Conservation (phyloP, 2,888 invertebrate genomes). For the Parochlus steinenii region DNA sequence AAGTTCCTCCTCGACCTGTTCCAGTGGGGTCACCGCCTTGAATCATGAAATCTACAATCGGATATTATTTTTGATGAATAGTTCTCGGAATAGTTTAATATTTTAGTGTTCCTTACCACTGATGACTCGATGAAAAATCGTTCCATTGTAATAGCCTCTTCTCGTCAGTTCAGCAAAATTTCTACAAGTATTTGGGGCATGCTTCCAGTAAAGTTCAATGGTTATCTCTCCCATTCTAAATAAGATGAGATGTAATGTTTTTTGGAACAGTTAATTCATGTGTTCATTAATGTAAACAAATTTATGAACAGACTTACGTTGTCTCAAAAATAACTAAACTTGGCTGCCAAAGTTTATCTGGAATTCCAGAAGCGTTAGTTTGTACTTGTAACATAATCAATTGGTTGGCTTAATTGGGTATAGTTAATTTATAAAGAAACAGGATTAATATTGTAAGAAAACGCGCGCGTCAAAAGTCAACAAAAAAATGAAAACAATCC, state of each 20-base stretch:
- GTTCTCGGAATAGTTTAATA: no score
- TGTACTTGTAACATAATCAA: no score
- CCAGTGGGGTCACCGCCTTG: constrained; percentile 96
- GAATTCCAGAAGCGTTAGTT: no score
- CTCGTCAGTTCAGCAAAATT: constrained; percentile 92
- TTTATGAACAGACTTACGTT: constrained; percentile 40
- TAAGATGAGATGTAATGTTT: constrained; percentile 18
- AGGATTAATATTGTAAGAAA: no score
- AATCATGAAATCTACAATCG: constrained; percentile 80
- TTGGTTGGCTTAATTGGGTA: no score
- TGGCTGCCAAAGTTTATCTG: constrained; percentile 81
- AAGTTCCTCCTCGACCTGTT: constrained; percentile 89
- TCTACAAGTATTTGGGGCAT: constrained; percentile 90
- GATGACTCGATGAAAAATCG: constrained; percentile 94
- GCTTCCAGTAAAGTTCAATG: constrained; percentile 95
- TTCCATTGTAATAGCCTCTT: constrained; percentile 90
- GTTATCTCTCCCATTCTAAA: constrained; percentile 81
- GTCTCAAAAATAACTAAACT: constrained; percentile 68
- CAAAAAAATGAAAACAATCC: no score
- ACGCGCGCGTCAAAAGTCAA: no score
- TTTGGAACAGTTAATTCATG: constrained; percentile 7
- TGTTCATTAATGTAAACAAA: constrained; percentile 3
- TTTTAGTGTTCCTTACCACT: no score
- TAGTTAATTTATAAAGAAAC: no score
- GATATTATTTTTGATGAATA: no score